Conservation (phyloP, 2,113 vertebrate genomes). For the Osmerus eperlanus region DNA sequence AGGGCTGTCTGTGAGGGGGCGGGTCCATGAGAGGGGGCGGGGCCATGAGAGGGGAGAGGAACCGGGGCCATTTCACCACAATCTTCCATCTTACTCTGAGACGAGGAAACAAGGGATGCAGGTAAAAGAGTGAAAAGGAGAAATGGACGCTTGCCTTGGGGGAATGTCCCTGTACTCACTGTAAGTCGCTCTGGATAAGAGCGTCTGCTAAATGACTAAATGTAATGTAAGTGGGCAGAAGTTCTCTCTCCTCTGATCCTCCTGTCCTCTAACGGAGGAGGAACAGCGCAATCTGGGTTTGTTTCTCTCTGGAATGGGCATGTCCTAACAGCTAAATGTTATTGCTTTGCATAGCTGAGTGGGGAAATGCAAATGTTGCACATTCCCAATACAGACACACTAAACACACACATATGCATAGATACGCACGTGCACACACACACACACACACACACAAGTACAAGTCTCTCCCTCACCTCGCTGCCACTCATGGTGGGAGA, state of each 20-base stretch:
- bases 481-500: conserved; percentile 76
- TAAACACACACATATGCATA: conserved; percentile 8
- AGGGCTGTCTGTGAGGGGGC: conserved; percentile 76
- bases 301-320: too few relatives aligned
- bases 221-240: too few relatives aligned
- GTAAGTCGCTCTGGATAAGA: too few relatives aligned
- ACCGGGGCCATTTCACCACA: conserved; percentile 77
- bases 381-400: conserved; percentile 11
- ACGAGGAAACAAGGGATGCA: conserved; percentile 29
- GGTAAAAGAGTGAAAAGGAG: neutral
- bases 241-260: too few relatives aligned
- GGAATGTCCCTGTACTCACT: too few relatives aligned
- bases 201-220: too few relatives aligned
- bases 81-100: conserved; percentile 83
- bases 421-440: conserved; percentile 9
- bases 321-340: too few relatives aligned
- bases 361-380: neutral
- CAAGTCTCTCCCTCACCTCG: conserved; percentile 70
- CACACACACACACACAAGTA: neutral
- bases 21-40: conserved; percentile 45
- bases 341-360: too few relatives aligned
- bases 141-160: neutral
- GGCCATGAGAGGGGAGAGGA: conserved; percentile 73
- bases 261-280: too few relatives aligned
- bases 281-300: too few relatives aligned